Conservation (phyloP, 2,888 invertebrate genomes). For the Gandaritis pyraliata region DNA sequence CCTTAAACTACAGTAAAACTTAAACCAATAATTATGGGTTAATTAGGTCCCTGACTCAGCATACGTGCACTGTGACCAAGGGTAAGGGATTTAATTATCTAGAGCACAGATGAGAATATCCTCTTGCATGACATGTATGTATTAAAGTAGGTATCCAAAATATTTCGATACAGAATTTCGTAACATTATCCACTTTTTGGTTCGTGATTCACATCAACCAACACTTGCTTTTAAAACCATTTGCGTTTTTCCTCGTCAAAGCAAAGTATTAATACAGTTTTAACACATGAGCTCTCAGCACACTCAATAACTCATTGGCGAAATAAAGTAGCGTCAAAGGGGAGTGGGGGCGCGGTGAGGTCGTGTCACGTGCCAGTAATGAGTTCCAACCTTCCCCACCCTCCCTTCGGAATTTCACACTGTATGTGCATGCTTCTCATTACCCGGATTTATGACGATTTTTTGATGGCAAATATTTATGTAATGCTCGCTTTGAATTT, state of each 20-base stretch:
- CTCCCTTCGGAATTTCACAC: slow-evolving; percentile 78
- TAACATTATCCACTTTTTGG: neutral
- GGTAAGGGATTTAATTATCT: no score
- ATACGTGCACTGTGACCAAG: no score
- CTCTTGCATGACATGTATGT: no score
- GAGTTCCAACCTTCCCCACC: slow-evolving; percentile 71
- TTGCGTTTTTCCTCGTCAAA: slow-evolving; percentile 49
- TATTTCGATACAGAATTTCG: no score
- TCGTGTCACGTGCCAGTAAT: slow-evolving; percentile 83
- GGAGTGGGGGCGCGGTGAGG: slow-evolving; percentile 65
- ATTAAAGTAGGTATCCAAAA: no score
- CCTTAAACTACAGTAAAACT: no score
- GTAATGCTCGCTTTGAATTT: slow-evolving; percentile 34
- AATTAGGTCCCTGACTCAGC: no score
- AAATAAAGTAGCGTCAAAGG: slow-evolving; percentile 70
- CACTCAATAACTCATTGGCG: slow-evolving; percentile 83
- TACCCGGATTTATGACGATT: slow-evolving; percentile 75
- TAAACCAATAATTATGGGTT: no score
- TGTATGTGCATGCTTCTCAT: slow-evolving; percentile 68
- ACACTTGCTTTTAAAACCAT: slow-evolving; percentile 16
- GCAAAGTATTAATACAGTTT: slow-evolving; percentile 61
- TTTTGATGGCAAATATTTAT: slow-evolving; percentile 45
- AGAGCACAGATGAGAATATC: no score
- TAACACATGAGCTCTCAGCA: slow-evolving; percentile 73
- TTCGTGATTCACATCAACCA: slow-evolving; percentile 12